phyloP scores from a whole-genome alignment of 2,113 vertebrate species.

The Taurulus bubalis region DNA sequence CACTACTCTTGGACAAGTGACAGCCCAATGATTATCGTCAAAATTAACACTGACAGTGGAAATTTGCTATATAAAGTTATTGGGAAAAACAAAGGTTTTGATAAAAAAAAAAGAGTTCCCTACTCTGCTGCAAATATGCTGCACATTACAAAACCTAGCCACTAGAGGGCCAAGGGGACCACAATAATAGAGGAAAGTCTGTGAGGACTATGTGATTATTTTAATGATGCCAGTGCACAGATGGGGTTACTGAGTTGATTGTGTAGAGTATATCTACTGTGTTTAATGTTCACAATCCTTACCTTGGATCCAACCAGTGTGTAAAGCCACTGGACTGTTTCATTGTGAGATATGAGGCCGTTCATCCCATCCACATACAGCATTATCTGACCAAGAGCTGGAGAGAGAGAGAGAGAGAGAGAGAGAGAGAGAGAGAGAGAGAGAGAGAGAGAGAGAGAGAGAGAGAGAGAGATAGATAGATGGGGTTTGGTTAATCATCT shows the following conservation, averaged over 20 bases:
- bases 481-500: constrained; percentile 30
- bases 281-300: constrained; percentile 58
- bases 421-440: constrained; percentile 4
- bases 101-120: constrained; percentile 19
- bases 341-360: constrained; percentile 94
- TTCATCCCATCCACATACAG: constrained; percentile 99
- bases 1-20: too few relatives aligned
- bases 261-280: neutral
- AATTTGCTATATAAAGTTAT: neutral
- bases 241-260: constrained; percentile 11
- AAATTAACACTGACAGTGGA: neutral
- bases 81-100: constrained; percentile 3
- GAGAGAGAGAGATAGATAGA: constrained; percentile 11
- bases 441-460: constrained; percentile 16
- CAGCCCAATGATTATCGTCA: neutral
- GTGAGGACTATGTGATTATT: constrained; percentile 7
- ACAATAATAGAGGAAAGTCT: neutral
- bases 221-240: constrained; percentile 15
- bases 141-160: constrained; percentile 42
- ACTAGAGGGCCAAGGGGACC: constrained; percentile 70
- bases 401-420: constrained; percentile 19
- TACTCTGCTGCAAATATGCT: constrained; percentile 16
- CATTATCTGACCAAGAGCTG: constrained; percentile 98
- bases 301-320: constrained; percentile 96
- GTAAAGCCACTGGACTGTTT: constrained; percentile 97